phyloP scores from a whole-genome alignment of 2,888 invertebrate species.

The Drosophila setosimentum region DNA sequence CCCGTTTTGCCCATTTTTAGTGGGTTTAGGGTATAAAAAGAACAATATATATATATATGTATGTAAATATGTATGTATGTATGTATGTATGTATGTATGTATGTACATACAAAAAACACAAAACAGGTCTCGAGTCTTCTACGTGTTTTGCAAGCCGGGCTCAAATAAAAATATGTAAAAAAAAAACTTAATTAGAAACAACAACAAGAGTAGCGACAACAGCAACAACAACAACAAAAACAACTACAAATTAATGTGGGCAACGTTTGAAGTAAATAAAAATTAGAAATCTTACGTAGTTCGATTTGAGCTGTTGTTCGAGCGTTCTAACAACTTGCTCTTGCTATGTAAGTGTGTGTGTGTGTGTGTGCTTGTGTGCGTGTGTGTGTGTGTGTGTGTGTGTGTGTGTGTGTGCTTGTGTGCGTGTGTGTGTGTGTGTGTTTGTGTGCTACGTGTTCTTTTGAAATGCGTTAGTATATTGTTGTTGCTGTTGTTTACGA shows the following conservation, averaged over 20 bases:
- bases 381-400: not conserved
- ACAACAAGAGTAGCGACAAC: slow-evolving; percentile 27
- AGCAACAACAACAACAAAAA: slow-evolving; percentile 18
- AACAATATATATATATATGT: not conserved
- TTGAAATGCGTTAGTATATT: not conserved
- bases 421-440: not conserved
- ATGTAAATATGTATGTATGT: too few species aligned
- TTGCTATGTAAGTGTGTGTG: not conserved
- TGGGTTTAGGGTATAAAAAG: not conserved
- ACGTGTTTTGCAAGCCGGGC: slow-evolving; percentile 33
- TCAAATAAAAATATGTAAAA: slow-evolving; percentile 3
- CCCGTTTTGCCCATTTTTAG: not conserved
- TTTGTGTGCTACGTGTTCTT: not conserved
- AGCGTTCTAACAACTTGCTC: slow-evolving; percentile 18
- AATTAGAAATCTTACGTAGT: slow-evolving; percentile 65
- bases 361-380: not conserved
- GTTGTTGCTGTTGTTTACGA: not conserved
- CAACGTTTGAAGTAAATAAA: slow-evolving; percentile 50
- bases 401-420: not conserved
- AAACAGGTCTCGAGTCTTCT: slow-evolving; percentile 45
- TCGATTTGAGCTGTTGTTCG: slow-evolving; percentile 30
- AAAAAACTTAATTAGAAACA: slow-evolving; percentile 51
- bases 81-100: not conserved
- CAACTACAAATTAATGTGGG: slow-evolving; percentile 28
- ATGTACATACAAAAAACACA: slow-evolving; percentile 21